Base-by-base conservation (phyloP, 2,888 invertebrate species). In the Pemphredon lugubris region DNA sequence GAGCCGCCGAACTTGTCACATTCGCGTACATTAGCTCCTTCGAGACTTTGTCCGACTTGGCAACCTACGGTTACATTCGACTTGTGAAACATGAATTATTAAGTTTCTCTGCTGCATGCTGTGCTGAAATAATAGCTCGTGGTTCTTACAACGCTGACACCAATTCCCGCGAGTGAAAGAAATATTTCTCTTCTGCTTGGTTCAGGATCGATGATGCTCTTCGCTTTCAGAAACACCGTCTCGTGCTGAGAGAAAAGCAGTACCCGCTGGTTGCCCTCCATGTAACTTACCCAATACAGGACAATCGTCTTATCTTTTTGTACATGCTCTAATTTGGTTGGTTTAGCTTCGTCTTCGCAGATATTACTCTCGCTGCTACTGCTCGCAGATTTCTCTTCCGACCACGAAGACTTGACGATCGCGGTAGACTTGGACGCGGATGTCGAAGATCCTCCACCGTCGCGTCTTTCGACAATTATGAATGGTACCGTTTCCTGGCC, bases 241-340 rank as follows among this genome's bases (percentile, higher is more conserved):
- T 95, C 93, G 68, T 96, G 95, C 87, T 96, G 95, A 0, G 95
- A 94, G 81, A 96, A 92, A 13, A 95, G 91, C 60, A 96, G 91
- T 0, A 94, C 94, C 81, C 95, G 90, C 88, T 96, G 96, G 45
- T 93, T 92, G 0, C 93, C 94, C 71, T 95, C 95, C 88, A 94
- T 92, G 85, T 94, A 96, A 3, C 95, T 95, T 34, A 95, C 92
- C 96, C 96, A 96, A 88, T 95, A 95, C 7, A 96, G 94, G 0
- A 93, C 90, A 2, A 48, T 45, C 4, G 95, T 93, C 87, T 95
- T 95, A 85, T 95, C 95, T 85, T 93, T 94, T 58, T 94, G 92
- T 67, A 94, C 93, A 87, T 94, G 66, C 4, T 83, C 84, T 0
- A 79, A 61, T 13, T 59, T 74, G 7, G 75, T 59, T 1, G 55